Conservation (phyloP, 1,140 invertebrate species). For the Tetragnatha versicolor region DNA sequence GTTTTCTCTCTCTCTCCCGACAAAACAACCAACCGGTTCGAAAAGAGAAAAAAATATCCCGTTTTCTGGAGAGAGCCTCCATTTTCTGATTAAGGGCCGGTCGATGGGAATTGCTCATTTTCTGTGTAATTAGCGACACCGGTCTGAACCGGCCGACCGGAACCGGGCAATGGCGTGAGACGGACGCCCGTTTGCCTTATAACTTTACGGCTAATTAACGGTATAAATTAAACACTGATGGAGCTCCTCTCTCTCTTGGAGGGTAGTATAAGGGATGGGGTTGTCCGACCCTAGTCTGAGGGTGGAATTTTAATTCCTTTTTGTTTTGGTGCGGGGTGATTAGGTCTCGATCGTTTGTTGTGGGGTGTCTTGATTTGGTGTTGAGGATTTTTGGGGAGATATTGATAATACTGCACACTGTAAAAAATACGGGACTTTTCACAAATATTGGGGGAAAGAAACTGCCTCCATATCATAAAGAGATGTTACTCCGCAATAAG, state of each 20-base stretch:
- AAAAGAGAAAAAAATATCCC: not conserved
- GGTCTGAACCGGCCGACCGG: slow-evolving; percentile 37
- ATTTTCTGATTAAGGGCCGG: slow-evolving; percentile 48
- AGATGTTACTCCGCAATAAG: too few species aligned
- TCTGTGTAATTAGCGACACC: slow-evolving; percentile 54
- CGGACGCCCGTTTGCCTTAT: slow-evolving; percentile 54
- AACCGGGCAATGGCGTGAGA: slow-evolving; percentile 53
- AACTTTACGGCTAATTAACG: slow-evolving; percentile 56
- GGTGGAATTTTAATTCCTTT: too few species aligned
- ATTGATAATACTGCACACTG: too few species aligned
- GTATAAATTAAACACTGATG: slow-evolving; percentile 52
- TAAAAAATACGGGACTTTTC: too few species aligned
- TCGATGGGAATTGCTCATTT: slow-evolving; percentile 47
- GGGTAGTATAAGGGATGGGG: too few species aligned
- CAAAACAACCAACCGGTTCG: not conserved
- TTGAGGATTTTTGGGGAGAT: too few species aligned
- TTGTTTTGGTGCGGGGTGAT: not conserved
- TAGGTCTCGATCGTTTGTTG: not conserved
- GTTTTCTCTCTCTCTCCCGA: too few species aligned
- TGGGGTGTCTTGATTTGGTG: too few species aligned
- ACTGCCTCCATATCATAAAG: too few species aligned
- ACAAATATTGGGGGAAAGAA: too few species aligned
- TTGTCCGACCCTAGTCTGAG: too few species aligned
- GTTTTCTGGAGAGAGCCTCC: not conserved
- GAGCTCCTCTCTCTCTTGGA: too few species aligned